phyloP scores from a whole-genome alignment of 2,888 invertebrate species.

The Ernsta delagoae region DNA sequence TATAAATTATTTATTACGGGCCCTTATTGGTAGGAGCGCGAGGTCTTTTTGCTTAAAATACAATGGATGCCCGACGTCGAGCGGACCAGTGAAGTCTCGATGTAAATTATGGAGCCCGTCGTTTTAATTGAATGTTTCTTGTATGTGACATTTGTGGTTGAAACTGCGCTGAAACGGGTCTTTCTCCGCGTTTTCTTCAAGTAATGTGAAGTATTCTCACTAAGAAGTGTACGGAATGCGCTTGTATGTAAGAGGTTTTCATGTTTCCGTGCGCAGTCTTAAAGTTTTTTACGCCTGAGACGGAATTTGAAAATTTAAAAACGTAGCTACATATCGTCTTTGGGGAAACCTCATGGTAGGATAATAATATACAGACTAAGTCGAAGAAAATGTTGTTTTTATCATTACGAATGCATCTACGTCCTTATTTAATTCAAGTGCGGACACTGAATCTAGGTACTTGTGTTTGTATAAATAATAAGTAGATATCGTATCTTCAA shows the following conservation, averaged over 20 bases:
- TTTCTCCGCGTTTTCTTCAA: conserved; percentile 11
- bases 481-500: not conserved
- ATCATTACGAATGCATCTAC: too few species aligned
- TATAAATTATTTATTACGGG: conserved; percentile 54
- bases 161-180: conserved; percentile 25
- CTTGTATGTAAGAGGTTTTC: conserved; percentile 12
- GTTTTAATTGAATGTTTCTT: conserved; percentile 50
- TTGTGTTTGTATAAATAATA: too few species aligned
- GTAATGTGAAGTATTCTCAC: conserved; percentile 20
- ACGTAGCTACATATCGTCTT: not conserved
- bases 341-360: not conserved
- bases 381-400: not conserved
- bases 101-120: conserved; percentile 47
- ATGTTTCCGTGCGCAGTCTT: conserved; percentile 6
- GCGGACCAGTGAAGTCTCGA: conserved; percentile 45
- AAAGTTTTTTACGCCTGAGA: not conserved
- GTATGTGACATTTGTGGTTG: conserved; percentile 43
- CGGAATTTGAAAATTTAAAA: conserved; percentile 1
- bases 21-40: conserved; percentile 51
- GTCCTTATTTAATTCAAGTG: too few species aligned
- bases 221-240: conserved; percentile 11
- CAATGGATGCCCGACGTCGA: conserved; percentile 49
- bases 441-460: too few species aligned
- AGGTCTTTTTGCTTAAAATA: conserved; percentile 52
- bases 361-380: too few species aligned